phyloP scores from a whole-genome alignment of 2,113 vertebrate genomes.

The Podocnemis expansa region DNA sequence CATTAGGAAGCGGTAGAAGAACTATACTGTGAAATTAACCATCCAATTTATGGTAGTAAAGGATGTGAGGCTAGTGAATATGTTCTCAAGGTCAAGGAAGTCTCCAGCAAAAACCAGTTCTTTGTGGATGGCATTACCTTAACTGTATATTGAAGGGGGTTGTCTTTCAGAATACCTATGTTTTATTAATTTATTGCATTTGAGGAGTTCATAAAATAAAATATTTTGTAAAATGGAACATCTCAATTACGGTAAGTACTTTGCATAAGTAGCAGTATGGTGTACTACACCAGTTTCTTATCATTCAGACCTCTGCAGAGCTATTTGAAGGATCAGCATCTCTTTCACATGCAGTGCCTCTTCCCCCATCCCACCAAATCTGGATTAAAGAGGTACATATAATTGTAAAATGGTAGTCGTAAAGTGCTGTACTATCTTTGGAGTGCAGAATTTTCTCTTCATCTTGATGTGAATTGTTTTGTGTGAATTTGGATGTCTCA shows the following conservation, averaged over 20 bases:
- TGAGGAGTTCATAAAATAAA: no score
- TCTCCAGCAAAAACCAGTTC: background rate
- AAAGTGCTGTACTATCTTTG: background rate
- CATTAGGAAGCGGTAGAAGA: background rate
- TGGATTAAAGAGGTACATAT: background rate
- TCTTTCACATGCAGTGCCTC: background rate
- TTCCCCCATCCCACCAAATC: background rate
- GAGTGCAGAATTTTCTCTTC: background rate
- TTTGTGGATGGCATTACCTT: background rate
- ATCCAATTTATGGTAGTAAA: background rate
- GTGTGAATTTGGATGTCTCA: background rate
- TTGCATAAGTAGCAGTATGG: no score
- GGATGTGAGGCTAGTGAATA: background rate
- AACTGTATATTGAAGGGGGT: background rate
- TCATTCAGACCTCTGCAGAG: background rate
- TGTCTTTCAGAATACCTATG: background rate
- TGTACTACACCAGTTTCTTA: background rate
- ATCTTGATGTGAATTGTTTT: rapidly evolving
- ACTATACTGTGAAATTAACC: background rate
- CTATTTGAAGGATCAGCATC: background rate
- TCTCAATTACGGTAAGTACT: no score
- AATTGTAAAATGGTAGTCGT: background rate
- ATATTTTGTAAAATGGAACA: no score
- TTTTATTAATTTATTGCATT: no score
- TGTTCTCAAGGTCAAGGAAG: background rate